Evolutionary conservation across 1,140 invertebrate genomes (phyloP).

Genomic region (Drusus annulatus): DNA sequence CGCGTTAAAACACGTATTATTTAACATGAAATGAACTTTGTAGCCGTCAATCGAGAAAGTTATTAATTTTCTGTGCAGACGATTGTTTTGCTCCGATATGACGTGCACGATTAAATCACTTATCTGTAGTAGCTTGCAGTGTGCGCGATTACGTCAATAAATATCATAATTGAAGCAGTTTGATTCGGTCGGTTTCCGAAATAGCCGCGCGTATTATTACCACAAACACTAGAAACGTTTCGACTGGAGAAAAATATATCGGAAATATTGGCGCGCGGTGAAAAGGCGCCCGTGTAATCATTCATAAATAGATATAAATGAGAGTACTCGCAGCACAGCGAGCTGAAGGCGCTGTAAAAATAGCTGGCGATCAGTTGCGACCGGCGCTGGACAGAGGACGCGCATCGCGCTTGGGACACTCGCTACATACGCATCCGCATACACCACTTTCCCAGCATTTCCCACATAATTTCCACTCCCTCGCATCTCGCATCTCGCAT

Average conservation of each 20-base stretch:
- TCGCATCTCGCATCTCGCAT: not conserved
- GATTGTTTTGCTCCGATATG: not conserved
- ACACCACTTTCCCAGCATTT: slow-evolving; percentile 1
- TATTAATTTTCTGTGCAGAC: no score
- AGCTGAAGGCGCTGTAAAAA: slow-evolving; percentile 28
- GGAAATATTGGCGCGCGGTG: slow-evolving; percentile 2
- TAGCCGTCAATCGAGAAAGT: no score
- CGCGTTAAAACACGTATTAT: no score
- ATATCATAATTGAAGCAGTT: slow-evolving; percentile 1
- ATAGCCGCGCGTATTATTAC: slow-evolving; percentile 24
- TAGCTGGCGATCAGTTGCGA: slow-evolving; percentile 37
- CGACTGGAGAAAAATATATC: slow-evolving; percentile 32
- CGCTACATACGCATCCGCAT: not conserved
- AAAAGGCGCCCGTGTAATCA: slow-evolving; percentile 30
- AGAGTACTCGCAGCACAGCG: slow-evolving; percentile 26
- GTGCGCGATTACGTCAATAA: not conserved
- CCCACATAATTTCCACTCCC: slow-evolving; percentile 8
- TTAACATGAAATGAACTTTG: no score
- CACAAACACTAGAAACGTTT: not conserved
- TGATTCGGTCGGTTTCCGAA: slow-evolving; percentile 17
- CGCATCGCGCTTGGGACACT: slow-evolving; percentile 6
- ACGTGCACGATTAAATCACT: not conserved
- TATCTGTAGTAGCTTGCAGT: not conserved
- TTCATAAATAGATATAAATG: slow-evolving; percentile 40
- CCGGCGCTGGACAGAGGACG: slow-evolving; percentile 32